Percentiles rank a stretch among this genome's conserved stretches.
Conservation (phyloP, 2,888 invertebrate species). For the Ditylenchus weischeri region DNA sequence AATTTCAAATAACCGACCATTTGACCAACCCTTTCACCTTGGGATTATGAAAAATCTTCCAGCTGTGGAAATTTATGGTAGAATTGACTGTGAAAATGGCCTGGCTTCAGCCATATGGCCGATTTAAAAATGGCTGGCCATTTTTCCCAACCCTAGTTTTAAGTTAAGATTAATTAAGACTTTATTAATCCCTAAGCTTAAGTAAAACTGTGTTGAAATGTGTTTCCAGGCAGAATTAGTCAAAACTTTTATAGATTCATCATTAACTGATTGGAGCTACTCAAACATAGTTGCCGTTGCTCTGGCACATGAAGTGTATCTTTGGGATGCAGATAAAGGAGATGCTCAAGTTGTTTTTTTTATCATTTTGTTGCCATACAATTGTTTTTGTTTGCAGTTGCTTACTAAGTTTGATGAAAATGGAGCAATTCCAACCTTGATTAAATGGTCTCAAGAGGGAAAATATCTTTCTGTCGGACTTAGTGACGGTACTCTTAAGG, state of each 20-base stretch:
- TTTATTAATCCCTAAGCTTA: no score
- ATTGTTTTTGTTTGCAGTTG: slow-evolving; percentile 65
- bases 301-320: slow-evolving; percentile 68
- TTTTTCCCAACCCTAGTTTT: no score
- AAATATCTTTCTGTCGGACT: slow-evolving; percentile 79
- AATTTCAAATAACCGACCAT: no score
- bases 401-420: slow-evolving; percentile 69
- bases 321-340: slow-evolving; percentile 75
- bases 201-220: no score
- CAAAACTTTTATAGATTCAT: slow-evolving; percentile 77
- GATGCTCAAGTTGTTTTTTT: background rate
- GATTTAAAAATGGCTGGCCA: no score
- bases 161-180: no score
- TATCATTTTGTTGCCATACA: slow-evolving; percentile 48
- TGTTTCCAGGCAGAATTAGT: no score
- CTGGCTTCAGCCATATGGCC: no score
- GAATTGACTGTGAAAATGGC: no score
- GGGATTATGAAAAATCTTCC: no score
- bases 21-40: no score
- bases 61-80: no score
- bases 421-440: slow-evolving; percentile 66
- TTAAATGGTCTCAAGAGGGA: slow-evolving; percentile 83
- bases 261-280: slow-evolving; percentile 89
- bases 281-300: slow-evolving; percentile 90
- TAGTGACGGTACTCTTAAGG: slow-evolving; percentile 73